Conservation (phyloP, 2,797 vertebrate species). For the Anguilla anguilla region DNA sequence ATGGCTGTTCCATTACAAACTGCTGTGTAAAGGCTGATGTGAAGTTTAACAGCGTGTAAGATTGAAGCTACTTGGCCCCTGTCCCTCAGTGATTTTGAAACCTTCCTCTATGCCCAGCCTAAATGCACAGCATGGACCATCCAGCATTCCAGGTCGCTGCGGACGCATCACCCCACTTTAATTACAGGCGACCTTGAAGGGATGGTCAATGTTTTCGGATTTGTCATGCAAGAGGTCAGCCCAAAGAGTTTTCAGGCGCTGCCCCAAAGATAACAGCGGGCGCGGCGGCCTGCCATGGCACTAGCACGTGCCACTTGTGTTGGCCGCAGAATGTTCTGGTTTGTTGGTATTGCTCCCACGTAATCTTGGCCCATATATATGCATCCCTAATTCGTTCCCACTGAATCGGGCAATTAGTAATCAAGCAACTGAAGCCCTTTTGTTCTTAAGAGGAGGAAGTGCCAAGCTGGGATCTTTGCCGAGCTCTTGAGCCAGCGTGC, state of each 20-base stretch:
- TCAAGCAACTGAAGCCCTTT: conserved; percentile 9
- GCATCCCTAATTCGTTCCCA: not conserved
- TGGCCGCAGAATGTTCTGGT: not conserved
- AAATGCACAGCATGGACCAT: not conserved
- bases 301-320: not conserved
- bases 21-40: not conserved
- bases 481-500: not conserved
- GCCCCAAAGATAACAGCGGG: not conserved
- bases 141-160: not conserved
- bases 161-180: not conserved
- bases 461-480: not conserved
- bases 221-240: not conserved
- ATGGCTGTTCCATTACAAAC: not conserved
- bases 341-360: not conserved
- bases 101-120: not conserved
- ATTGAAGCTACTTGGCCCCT: not conserved
- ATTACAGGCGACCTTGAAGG: not conserved
- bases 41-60: not conserved
- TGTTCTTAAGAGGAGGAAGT: not conserved
- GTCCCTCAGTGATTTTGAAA: not conserved
- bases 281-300: not conserved
- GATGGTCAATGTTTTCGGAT: not conserved
- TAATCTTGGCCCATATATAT: not conserved
- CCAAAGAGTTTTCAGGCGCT: not conserved
- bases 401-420: not conserved